These are phyloP conservation scores for Polydesmus complanatus DNA, from an alignment of 2,888 invertebrate species.

Conservation along the genomic window DNA sequence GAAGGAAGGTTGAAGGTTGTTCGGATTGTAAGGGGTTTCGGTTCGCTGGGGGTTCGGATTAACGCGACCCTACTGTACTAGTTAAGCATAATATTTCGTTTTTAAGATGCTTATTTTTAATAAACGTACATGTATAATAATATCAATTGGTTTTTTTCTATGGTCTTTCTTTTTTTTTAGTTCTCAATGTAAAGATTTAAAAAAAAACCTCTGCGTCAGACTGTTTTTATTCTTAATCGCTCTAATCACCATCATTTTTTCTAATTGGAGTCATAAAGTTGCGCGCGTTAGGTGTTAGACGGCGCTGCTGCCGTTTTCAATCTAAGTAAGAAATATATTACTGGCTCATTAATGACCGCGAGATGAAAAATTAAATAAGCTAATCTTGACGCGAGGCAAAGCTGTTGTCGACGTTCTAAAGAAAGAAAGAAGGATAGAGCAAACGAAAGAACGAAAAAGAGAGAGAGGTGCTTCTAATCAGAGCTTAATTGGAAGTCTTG, in stretches of 20 bases:
- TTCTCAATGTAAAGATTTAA: too few relatives aligned
- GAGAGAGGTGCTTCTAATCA: slow-evolving; percentile 13
- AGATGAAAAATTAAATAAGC: slow-evolving; percentile 18
- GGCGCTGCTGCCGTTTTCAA: background rate
- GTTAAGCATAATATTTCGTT: too few relatives aligned
- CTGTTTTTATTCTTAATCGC: background rate
- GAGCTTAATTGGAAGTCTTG: slow-evolving; percentile 17
- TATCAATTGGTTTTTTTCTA: too few relatives aligned
- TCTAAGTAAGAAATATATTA: slow-evolving; percentile 14
- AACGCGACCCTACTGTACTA: too few relatives aligned
- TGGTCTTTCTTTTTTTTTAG: too few relatives aligned
- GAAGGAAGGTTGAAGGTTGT: too few relatives aligned
- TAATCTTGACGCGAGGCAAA: background rate
- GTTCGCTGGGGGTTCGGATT: too few relatives aligned
- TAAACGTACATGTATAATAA: too few relatives aligned
- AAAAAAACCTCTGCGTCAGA: background rate
- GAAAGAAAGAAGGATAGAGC: background rate
- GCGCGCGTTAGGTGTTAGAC: background rate
- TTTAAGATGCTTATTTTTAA: too few relatives aligned
- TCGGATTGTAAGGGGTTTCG: too few relatives aligned
- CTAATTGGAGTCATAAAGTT: slow-evolving; percentile 9
- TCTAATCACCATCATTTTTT: background rate
- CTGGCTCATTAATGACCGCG: slow-evolving; percentile 17
- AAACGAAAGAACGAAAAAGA: background rate
- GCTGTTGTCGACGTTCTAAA: background rate